Conservation (phyloP, 1,140 invertebrate genomes). For the Papilio glaucus region DNA sequence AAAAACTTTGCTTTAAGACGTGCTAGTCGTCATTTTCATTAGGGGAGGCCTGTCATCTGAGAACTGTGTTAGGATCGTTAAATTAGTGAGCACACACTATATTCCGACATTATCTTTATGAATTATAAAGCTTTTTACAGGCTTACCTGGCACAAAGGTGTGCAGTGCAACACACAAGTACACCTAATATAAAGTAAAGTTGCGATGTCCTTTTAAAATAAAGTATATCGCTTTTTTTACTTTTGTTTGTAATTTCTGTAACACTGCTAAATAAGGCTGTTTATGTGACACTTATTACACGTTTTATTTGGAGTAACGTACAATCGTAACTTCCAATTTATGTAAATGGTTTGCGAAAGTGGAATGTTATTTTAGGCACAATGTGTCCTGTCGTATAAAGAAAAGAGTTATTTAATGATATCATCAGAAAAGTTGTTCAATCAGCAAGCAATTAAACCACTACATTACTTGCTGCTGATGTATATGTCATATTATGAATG, state of each 20-base stretch:
- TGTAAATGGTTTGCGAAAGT: slow-evolving; percentile 32
- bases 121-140: neutral
- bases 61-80: too few species aligned
- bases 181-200: neutral
- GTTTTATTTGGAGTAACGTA: slow-evolving; percentile 33
- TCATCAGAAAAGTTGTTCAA: neutral
- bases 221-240: neutral
- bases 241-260: slow-evolving; percentile 30
- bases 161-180: neutral
- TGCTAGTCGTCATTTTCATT: too few species aligned
- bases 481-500: too few species aligned
- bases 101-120: too few species aligned
- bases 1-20: too few species aligned
- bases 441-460: neutral
- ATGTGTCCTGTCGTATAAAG: neutral
- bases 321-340: slow-evolving; percentile 35
- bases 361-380: slow-evolving; percentile 23
- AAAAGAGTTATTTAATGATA: neutral
- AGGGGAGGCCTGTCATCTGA: too few species aligned
- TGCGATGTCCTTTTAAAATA: neutral
- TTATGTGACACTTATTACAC: slow-evolving; percentile 37
- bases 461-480: too few species aligned
- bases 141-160: too few species aligned
- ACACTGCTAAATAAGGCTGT: slow-evolving; percentile 28
- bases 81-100: too few species aligned